Evolutionary conservation across 1,140 invertebrate genomes (phyloP), one percentile per base, ranked within the genome.

Genomic region (Drosophila repleta): DNA sequence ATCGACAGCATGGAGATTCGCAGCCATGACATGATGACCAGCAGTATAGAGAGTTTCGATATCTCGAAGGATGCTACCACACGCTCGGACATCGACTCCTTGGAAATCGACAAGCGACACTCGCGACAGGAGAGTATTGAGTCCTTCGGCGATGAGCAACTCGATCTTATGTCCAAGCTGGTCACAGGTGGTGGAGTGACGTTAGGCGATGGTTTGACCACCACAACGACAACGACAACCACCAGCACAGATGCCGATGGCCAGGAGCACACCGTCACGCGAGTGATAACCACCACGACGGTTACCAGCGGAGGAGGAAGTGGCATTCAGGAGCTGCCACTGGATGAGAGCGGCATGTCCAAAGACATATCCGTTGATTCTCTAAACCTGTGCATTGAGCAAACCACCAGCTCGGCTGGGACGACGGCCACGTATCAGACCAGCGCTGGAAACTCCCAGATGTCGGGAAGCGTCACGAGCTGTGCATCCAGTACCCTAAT

Each of bases 381-480:
- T 13, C 55, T 92, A 0, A 90, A 91, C 29, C 52, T 88, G 6
- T 82, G 75, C 55, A 65, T 91, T 64, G 79, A 92, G 80, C 91
- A 92, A 64, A 92, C 92, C 24, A 92, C 95, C 0, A 96, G 95
- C 78, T 96, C 96, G 1, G 95, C 95, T 13, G 96, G 95, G 0
- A 96, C 96, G 0, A 94, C 96, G 81, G 96, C 96, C 15, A 96
- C 96, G n/a, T 96, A 96, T 82, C 96, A 96, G 77, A 85, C 90
- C 10, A 96, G 95, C 80, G 96, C 96, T 91, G 95, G 95, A 0
- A 96, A 96, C 80, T 96, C 96, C 0, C 93, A 96, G 17, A 96
- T 96, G 94, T 96, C 96, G 4, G 95, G 95, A 15, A 96, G 96
- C 91, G 94, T 96, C 41, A 96, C 96, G 26, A 96, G 96, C 61